These are phyloP conservation scores for Anableps anableps DNA, from an alignment of 2,797 vertebrate genomes.

Conservation along the genomic window DNA sequence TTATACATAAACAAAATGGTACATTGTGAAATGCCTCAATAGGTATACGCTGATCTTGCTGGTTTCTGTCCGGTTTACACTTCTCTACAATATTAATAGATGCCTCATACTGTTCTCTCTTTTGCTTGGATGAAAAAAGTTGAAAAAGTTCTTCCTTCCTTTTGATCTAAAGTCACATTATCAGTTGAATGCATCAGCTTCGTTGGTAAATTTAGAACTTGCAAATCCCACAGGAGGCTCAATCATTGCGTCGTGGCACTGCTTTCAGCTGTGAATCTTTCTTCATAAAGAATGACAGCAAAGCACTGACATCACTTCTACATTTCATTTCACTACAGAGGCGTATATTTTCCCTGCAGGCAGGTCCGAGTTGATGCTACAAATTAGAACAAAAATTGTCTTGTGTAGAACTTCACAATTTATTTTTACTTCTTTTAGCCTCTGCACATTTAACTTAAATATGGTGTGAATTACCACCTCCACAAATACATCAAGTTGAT, in stretches of 20 bases:
- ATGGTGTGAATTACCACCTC: constrained; percentile 51
- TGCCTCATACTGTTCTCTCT: not conserved
- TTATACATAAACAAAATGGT: constrained; percentile 26
- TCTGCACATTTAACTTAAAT: constrained; percentile 23
- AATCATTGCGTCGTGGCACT: constrained; percentile 61
- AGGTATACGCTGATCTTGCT: constrained; percentile 30
- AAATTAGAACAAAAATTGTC: constrained; percentile 51
- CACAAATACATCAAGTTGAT: constrained; percentile 30
- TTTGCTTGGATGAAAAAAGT: constrained; percentile 15
- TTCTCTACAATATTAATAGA: constrained; percentile 12
- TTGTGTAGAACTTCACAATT: constrained; percentile 40
- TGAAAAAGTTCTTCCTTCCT: constrained; percentile 32
- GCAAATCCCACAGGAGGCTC: constrained; percentile 60
- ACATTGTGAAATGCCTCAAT: constrained; percentile 25
- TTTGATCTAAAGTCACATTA: constrained; percentile 42
- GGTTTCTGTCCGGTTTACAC: constrained; percentile 15
- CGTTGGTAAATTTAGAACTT: constrained; percentile 66
- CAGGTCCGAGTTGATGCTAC: constrained; percentile 46
- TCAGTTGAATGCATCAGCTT: constrained; percentile 47
- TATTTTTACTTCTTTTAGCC: not conserved
- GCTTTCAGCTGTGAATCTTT: constrained; percentile 61
- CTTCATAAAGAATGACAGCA: constrained; percentile 58
- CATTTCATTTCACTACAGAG: constrained; percentile 57
- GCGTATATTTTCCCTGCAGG: constrained; percentile 43
- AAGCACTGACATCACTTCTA: constrained; percentile 54